phyloP scores from a whole-genome alignment of 2,113 vertebrate species.

The Gymnorhina tibicen region DNA sequence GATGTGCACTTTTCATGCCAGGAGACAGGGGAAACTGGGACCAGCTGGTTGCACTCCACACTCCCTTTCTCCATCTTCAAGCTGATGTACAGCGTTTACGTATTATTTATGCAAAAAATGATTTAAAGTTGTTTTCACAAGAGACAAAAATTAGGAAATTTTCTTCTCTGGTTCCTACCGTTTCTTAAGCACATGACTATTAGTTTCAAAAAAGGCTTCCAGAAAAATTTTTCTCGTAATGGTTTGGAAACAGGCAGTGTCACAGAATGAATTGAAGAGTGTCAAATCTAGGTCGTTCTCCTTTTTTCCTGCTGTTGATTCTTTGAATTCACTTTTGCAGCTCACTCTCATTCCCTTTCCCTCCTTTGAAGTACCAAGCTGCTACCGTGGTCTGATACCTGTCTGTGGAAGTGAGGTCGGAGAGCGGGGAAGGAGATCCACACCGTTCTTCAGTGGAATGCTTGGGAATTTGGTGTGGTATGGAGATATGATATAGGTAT shows the following conservation, averaged over 20 bases:
- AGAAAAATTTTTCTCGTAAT: not conserved
- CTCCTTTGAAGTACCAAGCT: not conserved
- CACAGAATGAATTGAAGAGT: not conserved
- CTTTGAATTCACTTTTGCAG: not conserved
- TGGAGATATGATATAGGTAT: not conserved
- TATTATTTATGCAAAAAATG: not conserved
- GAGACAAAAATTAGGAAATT: rapidly evolving
- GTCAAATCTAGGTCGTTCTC: not conserved
- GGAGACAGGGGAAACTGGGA: not conserved
- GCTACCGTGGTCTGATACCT: not conserved
- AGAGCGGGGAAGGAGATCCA: not conserved
- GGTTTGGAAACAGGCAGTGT: not conserved
- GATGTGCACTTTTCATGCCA: rapidly evolving
- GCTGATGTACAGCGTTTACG: not conserved
- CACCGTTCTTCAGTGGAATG: not conserved
- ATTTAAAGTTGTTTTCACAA: not conserved
- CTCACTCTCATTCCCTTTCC: not conserved
- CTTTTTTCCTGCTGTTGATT: not conserved
- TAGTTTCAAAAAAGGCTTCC: not conserved
- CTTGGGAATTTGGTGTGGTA: not conserved
- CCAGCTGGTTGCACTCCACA: not conserved
- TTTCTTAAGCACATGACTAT: not conserved
- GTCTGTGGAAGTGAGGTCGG: not conserved
- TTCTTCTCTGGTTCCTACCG: not conserved
- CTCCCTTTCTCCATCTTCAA: rapidly evolving